These are phyloP conservation scores for Anthonomus grandis DNA, from an alignment of 1,140 invertebrate species.

Conservation along the genomic window DNA sequence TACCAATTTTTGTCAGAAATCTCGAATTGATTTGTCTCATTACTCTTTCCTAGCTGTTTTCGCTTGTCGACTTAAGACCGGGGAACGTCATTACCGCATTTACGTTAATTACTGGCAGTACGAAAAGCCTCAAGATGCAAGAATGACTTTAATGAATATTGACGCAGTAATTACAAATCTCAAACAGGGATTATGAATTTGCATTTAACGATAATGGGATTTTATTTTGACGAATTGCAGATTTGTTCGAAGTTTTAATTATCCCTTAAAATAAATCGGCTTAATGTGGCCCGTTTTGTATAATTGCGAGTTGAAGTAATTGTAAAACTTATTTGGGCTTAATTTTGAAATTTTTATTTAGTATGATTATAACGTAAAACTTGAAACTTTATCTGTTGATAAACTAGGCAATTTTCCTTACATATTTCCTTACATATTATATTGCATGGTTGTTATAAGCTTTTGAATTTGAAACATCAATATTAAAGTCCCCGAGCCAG, in stretches of 20 bases:
- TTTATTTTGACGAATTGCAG: conserved; percentile 18
- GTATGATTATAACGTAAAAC: too few relatives aligned
- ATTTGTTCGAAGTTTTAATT: conserved; percentile 1
- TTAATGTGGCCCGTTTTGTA: neutral
- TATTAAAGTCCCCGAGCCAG: too few relatives aligned
- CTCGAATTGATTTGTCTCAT: conserved; percentile 25
- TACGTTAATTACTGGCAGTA: conserved; percentile 19
- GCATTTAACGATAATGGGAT: conserved; percentile 16
- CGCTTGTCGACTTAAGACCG: conserved; percentile 6
- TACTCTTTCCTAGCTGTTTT: conserved; percentile 20
- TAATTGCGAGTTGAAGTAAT: too few relatives aligned
- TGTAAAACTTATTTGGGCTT: too few relatives aligned
- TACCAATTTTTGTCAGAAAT: neutral
- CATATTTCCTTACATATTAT: too few relatives aligned
- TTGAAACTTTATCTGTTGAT: too few relatives aligned
- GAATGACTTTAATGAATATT: conserved; percentile 23
- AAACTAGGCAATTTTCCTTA: too few relatives aligned
- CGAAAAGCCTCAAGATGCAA: conserved; percentile 9
- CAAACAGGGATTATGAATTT: conserved; percentile 24
- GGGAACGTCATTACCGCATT: conserved; percentile 17
- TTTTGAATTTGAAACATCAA: too few relatives aligned
- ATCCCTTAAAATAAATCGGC: neutral
- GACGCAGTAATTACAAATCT: conserved; percentile 24
- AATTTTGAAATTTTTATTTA: too few relatives aligned
- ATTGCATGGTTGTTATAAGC: too few relatives aligned